These are phyloP conservation scores for Melieria crassipennis DNA, from an alignment of 2,888 invertebrate genomes.

Conservation along the genomic window DNA sequence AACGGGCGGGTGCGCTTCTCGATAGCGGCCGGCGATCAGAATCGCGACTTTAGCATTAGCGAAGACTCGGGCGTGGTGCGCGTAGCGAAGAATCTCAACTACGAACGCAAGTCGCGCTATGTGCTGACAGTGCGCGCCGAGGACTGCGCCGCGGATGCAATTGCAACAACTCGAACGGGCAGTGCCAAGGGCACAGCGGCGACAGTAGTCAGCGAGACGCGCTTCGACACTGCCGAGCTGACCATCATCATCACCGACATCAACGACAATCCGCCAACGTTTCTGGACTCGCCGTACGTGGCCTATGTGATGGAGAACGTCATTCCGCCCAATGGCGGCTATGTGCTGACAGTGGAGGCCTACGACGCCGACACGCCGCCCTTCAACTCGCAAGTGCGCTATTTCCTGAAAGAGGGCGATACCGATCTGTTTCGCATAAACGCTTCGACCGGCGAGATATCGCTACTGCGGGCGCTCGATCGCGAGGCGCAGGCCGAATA, in stretches of 20 bases:
- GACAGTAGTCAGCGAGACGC: slow-evolving; percentile 60
- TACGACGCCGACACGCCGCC: slow-evolving; percentile 92
- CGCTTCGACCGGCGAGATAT: slow-evolving; percentile 90
- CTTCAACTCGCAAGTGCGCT: slow-evolving; percentile 89
- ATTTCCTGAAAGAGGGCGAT: slow-evolving; percentile 93
- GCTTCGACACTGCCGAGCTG: slow-evolving; percentile 82
- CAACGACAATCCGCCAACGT: slow-evolving; percentile 93
- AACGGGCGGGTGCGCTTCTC: slow-evolving; percentile 94
- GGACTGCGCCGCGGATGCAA: slow-evolving; percentile 82
- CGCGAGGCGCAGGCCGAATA: slow-evolving; percentile 86
- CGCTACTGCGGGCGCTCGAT: slow-evolving; percentile 83
- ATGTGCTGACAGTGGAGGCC: slow-evolving; percentile 84
- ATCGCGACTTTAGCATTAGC: slow-evolving; percentile 89
- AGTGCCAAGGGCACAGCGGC: neutral
- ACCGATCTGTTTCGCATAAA: slow-evolving; percentile 91
- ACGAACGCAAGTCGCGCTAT: slow-evolving; percentile 88
- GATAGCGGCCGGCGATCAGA: slow-evolving; percentile 88
- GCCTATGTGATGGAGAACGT: slow-evolving; percentile 94
- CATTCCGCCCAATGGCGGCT: slow-evolving; percentile 81
- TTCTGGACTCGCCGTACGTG: slow-evolving; percentile 93
- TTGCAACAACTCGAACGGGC: slow-evolving; percentile 50
- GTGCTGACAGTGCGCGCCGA: slow-evolving; percentile 86
- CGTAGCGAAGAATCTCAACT: slow-evolving; percentile 93
- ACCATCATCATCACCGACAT: slow-evolving; percentile 88
- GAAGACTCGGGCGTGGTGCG: slow-evolving; percentile 91